These are phyloP conservation scores for Melanerpes aurifrons DNA, from an alignment of 2,113 vertebrate species.

Conservation along the genomic window DNA sequence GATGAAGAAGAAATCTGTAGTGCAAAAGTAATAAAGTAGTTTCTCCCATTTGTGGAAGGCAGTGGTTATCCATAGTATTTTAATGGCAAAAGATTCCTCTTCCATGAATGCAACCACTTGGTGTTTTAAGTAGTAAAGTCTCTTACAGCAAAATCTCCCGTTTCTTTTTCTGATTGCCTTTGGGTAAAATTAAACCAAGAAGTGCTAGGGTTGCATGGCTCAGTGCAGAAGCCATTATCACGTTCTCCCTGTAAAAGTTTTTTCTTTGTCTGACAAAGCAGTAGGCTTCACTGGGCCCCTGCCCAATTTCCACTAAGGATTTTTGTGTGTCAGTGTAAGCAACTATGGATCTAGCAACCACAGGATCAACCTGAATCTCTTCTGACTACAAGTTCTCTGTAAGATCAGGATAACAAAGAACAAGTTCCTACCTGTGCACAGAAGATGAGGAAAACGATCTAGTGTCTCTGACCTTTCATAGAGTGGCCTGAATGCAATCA, in stretches of 20 bases:
- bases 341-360: background rate
- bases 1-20: background rate
- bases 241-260: background rate
- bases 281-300: background rate
- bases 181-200: background rate
- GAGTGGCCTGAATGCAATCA: background rate
- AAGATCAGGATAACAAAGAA: background rate
- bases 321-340: background rate
- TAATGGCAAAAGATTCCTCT: background rate
- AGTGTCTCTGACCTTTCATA: background rate
- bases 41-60: background rate
- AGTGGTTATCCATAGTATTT: background rate
- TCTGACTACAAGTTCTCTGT: background rate
- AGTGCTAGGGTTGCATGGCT: background rate
- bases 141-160: background rate
- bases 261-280: background rate
- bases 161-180: background rate
- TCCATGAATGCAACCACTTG: background rate
- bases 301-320: background rate
- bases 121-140: background rate
- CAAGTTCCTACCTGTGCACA: background rate
- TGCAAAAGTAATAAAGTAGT: background rate
- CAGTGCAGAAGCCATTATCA: background rate
- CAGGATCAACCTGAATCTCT: background rate
- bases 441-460: accelerated